These are phyloP conservation scores for Hemichromis elongatus DNA, from an alignment of 2,113 vertebrate genomes.

Conservation along the genomic window DNA sequence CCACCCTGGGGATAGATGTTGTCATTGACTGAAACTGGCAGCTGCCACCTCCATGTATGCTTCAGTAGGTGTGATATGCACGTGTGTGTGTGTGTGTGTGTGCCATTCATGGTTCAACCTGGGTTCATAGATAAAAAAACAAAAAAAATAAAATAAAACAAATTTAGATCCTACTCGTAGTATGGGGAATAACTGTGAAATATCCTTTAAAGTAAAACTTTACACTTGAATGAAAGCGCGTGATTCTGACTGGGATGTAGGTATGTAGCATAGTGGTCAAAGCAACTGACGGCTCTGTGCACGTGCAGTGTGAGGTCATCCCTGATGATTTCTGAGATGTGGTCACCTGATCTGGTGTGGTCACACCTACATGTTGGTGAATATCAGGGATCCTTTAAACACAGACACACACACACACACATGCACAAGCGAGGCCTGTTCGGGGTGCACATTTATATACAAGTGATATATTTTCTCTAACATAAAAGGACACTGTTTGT, in stretches of 20 bases:
- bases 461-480: neutral
- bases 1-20: constrained; percentile 23
- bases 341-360: constrained; percentile 18
- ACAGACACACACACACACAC: neutral
- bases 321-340: neutral
- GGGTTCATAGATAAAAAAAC: neutral
- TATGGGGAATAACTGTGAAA: neutral
- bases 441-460: neutral
- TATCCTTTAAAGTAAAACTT: neutral
- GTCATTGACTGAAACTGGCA: constrained; percentile 59
- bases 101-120: neutral
- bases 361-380: constrained; percentile 10
- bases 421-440: neutral
- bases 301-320: constrained; percentile 25
- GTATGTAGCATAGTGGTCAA: constrained; percentile 11
- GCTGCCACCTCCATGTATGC: constrained; percentile 40
- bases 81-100: neutral
- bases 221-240: neutral
- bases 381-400: neutral
- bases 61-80: constrained; percentile 1
- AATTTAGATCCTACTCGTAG: neutral
- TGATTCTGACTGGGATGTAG: neutral
- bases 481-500: neutral
- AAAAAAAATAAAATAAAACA: neutral
- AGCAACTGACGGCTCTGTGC: constrained; percentile 12